These are phyloP conservation scores for Apis cerana DNA, from an alignment of 1,140 invertebrate genomes.

Conservation along the genomic window DNA sequence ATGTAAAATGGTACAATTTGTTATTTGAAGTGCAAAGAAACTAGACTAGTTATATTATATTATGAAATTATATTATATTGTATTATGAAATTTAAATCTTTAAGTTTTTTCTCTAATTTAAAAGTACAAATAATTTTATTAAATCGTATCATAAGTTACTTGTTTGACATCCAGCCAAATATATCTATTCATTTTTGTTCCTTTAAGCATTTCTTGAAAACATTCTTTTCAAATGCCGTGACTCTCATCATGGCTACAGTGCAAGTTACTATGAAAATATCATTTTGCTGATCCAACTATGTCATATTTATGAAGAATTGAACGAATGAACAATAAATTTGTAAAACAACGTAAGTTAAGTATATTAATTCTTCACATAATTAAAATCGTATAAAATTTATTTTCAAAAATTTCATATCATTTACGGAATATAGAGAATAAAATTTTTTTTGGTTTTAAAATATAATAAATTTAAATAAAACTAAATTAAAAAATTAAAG, in stretches of 20 bases:
- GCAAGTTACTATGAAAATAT: background rate
- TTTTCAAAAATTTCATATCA: no score
- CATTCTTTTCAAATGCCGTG: background rate
- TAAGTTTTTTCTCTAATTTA: no score
- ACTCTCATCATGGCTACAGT: no score
- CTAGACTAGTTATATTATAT: background rate
- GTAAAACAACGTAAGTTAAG: no score
- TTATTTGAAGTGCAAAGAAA: background rate
- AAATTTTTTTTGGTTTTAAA: no score
- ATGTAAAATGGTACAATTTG: background rate
- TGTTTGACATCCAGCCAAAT: slow-evolving; percentile 12
- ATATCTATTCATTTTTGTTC: background rate
- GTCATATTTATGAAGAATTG: background rate
- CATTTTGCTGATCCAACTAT: background rate
- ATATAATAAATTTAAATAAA: no score
- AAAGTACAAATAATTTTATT: slow-evolving; percentile 36
- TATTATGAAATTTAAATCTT: background rate
- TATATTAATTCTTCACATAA: no score
- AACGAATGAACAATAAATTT: background rate
- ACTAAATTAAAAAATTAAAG: background rate
- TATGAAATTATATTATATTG: background rate
- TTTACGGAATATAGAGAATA: no score
- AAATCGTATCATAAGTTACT: slow-evolving; percentile 31
- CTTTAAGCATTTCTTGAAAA: slow-evolving; percentile 8
- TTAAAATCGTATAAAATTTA: no score